Conservation (phyloP, 2,888 invertebrate species). For the Acanthosepion esculentum region DNA sequence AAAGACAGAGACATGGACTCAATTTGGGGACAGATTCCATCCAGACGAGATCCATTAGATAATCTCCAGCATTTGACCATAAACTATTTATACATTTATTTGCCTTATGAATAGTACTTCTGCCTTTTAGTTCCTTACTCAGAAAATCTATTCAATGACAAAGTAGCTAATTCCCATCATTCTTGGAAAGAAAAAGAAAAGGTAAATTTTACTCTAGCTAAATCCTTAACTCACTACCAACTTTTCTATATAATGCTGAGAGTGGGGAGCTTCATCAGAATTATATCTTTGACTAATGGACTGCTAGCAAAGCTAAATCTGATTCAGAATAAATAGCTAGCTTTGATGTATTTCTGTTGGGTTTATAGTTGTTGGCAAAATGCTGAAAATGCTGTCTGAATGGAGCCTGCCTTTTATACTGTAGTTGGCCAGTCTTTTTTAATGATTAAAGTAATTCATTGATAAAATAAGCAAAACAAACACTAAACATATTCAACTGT, state of each 20-base stretch:
- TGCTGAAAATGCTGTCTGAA: too few relatives aligned
- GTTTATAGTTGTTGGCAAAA: neutral
- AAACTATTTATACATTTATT: neutral
- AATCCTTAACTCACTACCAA: neutral
- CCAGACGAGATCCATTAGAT: neutral
- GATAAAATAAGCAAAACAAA: neutral
- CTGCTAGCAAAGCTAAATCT: too few relatives aligned
- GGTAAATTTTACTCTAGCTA: too few relatives aligned
- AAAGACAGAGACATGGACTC: neutral
- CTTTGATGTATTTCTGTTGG: too few relatives aligned
- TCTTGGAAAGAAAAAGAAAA: neutral
- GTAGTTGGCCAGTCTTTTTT: neutral
- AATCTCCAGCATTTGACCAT: neutral
- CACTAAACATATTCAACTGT: neutral
- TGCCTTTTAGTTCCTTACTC: neutral
- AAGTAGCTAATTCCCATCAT: neutral
- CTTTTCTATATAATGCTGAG: neutral
- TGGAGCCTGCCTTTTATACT: neutral
- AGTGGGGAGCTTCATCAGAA: neutral
- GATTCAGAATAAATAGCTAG: too few relatives aligned
- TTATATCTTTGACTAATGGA: neutral
- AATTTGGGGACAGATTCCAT: neutral
- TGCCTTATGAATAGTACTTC: too few relatives aligned
- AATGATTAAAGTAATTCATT: too few relatives aligned
- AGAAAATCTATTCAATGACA: neutral